Conservation (phyloP, 1,140 invertebrate genomes). For the Antheraea pernyi region DNA sequence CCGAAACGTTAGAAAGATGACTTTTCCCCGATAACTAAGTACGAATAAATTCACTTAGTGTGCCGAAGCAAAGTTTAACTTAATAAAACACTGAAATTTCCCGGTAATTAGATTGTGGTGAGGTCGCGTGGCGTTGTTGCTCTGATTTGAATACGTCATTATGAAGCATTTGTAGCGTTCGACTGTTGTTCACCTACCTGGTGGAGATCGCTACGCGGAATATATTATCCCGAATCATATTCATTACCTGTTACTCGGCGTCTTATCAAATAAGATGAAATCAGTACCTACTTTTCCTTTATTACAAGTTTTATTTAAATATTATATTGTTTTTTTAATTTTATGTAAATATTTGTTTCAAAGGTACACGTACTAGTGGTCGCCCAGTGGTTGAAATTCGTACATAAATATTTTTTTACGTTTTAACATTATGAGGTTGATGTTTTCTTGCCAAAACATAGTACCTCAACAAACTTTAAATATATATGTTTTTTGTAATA, state of each 20-base stretch:
- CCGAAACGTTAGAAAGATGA: conserved; percentile 76
- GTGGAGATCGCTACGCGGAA: background rate
- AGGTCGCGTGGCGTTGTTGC: conserved; percentile 56
- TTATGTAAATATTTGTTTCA: too few species aligned
- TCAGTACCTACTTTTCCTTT: too few species aligned
- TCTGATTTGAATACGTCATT: conserved; percentile 72
- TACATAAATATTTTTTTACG: too few species aligned
- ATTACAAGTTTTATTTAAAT: too few species aligned
- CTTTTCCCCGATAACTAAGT: conserved; percentile 76
- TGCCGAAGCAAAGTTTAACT: conserved; percentile 75
- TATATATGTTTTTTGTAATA: too few species aligned
- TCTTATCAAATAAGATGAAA: background rate
- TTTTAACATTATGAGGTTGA: too few species aligned
- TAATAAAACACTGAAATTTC: conserved; percentile 77
- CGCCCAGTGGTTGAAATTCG: too few species aligned
- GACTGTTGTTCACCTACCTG: background rate
- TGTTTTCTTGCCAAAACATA: too few species aligned
- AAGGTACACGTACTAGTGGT: too few species aligned
- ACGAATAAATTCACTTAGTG: conserved; percentile 77
- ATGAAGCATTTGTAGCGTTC: conserved; percentile 39
- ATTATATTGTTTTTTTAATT: too few species aligned
- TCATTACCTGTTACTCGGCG: background rate
- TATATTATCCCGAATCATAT: background rate
- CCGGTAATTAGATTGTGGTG: conserved; percentile 64
- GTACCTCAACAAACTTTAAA: too few species aligned